Percentiles rank a stretch among this genome's conserved stretches.
These are phyloP conservation scores for Pagetopsis macropterus DNA, from an alignment of 2,797 vertebrate genomes.

Conservation along the genomic window DNA sequence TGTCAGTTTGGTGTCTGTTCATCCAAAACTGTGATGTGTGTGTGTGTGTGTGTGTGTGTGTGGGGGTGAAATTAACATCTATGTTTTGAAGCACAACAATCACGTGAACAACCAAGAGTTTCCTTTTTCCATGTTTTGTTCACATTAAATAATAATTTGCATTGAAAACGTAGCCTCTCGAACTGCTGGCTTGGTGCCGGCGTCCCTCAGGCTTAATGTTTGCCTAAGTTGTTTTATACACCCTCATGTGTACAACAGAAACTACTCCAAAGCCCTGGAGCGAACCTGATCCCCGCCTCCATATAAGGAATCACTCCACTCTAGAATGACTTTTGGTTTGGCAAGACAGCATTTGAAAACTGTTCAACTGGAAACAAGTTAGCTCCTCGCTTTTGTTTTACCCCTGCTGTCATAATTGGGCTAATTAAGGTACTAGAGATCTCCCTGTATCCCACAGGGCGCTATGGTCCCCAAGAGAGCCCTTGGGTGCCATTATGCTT, in stretches of 20 bases:
- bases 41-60: background rate
- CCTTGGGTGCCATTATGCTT: slow-evolving; percentile 19
- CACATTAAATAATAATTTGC: slow-evolving; percentile 21
- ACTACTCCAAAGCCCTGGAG: slow-evolving; percentile 57
- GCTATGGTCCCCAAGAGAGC: slow-evolving; percentile 19
- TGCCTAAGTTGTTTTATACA: slow-evolving; percentile 49
- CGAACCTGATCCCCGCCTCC: slow-evolving; percentile 53
- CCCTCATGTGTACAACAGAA: slow-evolving; percentile 60
- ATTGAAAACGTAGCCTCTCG: slow-evolving; percentile 6
- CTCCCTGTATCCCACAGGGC: slow-evolving; percentile 14
- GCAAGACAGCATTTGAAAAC: slow-evolving; percentile 37
- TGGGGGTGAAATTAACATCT: background rate
- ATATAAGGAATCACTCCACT: slow-evolving; percentile 65
- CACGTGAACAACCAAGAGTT: background rate
- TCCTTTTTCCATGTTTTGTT: slow-evolving; percentile 11
- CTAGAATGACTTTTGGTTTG: slow-evolving; percentile 39
- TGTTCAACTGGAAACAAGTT: slow-evolving; percentile 54
- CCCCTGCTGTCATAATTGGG: slow-evolving; percentile 39
- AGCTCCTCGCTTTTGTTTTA: slow-evolving; percentile 35
- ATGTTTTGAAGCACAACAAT: background rate
- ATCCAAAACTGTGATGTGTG: background rate
- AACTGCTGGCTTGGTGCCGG: slow-evolving; percentile 25
- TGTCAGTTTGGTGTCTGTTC: background rate
- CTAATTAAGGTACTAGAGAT: slow-evolving; percentile 41
- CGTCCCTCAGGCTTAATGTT: slow-evolving; percentile 58